Percentiles rank a stretch among this genome's conserved stretches.
Conservation (phyloP, 2,888 invertebrate genomes). For the Ochropleura leucogaster region DNA sequence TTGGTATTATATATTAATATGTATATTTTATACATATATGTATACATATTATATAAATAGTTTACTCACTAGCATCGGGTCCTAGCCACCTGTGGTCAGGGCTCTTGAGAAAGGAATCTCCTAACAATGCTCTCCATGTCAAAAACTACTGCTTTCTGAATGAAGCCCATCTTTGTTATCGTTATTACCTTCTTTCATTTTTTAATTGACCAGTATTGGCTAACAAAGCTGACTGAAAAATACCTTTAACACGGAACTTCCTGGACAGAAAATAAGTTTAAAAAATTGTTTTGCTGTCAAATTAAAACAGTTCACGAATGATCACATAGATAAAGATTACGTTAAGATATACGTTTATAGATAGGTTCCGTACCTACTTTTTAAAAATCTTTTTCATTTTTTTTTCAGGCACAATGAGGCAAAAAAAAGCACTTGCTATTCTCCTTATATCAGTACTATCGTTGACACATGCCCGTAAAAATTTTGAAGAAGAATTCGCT, state of each 20-base stretch:
- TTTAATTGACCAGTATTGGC: neutral
- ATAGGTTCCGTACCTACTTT: neutral
- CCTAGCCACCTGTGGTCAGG: too few relatives aligned
- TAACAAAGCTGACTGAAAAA: neutral
- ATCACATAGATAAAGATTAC: neutral
- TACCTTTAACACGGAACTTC: neutral
- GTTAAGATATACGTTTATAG: neutral
- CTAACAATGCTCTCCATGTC: too few relatives aligned
- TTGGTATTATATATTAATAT: neutral
- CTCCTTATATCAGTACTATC: conserved; percentile 60
- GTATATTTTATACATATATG: neutral
- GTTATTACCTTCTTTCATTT: neutral
- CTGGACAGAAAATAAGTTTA: neutral
- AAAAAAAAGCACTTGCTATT: conserved; percentile 63
- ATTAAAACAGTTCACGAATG: neutral
- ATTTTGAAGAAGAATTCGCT: conserved; percentile 70
- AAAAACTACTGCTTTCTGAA: too few relatives aligned
- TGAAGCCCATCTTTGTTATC: too few relatives aligned
- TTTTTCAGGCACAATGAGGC: conserved; percentile 75
- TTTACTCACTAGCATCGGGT: too few relatives aligned
- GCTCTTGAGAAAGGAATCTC: too few relatives aligned
- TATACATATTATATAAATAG: too few relatives aligned
- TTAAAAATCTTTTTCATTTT: neutral
- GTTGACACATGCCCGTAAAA: conserved; percentile 64
- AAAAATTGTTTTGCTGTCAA: neutral